Evolutionary conservation across 2,113 vertebrate species (phyloP).

Genomic region (human (Homo sapiens)): GRCh38 chr4:110040501-110041000

Average conservation of each 20-base stretch:
- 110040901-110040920: neutral
- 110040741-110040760: neutral
- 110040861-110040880: neutral
- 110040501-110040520: neutral
- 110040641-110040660: neutral
- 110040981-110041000: neutral
- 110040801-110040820: too few species aligned
- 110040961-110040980: neutral
- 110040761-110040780: neutral
- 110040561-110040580: neutral
- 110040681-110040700: neutral
- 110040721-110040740: neutral
- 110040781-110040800: neutral
- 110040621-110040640: neutral
- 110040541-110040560: neutral
- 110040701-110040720: neutral
- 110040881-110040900: neutral
- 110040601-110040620: neutral
- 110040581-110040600: neutral
- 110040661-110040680: neutral
- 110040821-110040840: neutral
- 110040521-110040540: too few species aligned
- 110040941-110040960: neutral
- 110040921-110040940: neutral
- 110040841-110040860: neutral